Percentiles rank a stretch among this genome's conserved stretches.
These are phyloP conservation scores for Clarias gariepinus DNA, from an alignment of 2,113 vertebrate species.

Conservation along the genomic window DNA sequence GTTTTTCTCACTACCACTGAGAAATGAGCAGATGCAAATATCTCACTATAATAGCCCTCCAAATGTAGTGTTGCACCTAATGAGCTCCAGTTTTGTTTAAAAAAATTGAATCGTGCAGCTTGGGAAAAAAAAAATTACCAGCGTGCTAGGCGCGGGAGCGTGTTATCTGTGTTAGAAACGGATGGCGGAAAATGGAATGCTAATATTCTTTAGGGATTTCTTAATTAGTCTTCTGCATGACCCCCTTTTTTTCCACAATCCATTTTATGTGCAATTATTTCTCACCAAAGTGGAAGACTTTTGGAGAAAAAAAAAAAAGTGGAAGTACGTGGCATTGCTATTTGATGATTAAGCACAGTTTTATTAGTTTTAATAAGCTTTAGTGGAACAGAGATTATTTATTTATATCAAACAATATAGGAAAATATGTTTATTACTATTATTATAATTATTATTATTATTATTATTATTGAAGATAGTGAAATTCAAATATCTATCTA, in stretches of 20 bases:
- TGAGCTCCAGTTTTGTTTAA: conserved; percentile 37
- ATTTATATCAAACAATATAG: background rate
- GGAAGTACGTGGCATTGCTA: background rate
- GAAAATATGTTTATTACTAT: background rate
- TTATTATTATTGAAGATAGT: background rate
- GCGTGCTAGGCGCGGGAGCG: conserved; percentile 14
- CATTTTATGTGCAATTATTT: conserved; percentile 38
- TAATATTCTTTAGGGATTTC: conserved; percentile 37
- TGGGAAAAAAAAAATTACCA: conserved; percentile 28
- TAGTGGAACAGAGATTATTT: background rate
- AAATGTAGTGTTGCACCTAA: conserved; percentile 48
- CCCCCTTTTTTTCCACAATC: conserved; percentile 20
- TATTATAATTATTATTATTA: background rate
- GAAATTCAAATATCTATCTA: background rate
- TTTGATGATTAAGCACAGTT: conserved; percentile 25
- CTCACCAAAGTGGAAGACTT: conserved; percentile 18
- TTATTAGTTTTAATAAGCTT: background rate
- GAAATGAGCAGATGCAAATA: conserved; percentile 34
- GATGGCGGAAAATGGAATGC: conserved; percentile 19
- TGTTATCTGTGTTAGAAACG: conserved; percentile 46
- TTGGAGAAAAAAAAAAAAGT: background rate
- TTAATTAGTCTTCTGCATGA: conserved; percentile 51
- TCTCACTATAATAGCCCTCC: conserved; percentile 35
- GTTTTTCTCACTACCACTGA: conserved; percentile 17
- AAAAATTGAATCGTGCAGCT: conserved; percentile 36